Base-by-base conservation (phyloP, 2,888 invertebrate species). In the Nomada fabriciana region DNA sequence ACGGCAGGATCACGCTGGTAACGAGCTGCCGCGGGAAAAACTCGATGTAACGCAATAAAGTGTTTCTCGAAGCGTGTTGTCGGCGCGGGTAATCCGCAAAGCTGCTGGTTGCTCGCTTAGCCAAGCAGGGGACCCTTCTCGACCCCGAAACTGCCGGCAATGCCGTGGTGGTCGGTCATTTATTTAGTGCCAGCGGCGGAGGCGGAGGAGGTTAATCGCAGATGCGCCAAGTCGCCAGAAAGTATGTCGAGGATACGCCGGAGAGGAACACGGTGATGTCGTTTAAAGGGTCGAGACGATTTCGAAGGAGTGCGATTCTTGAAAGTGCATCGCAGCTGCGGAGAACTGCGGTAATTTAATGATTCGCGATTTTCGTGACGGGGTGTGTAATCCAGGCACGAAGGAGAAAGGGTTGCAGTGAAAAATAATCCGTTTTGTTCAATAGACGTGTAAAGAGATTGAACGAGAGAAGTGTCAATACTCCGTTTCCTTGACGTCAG, bases 11-110 rank as follows among this genome's bases (percentile, higher is more conserved):
- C 76, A 43, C 72, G 68, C 60, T 61, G 80, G 29, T 78, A 87
- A 86, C 88, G 83, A 87, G 80, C 67, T 72, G 64, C 70, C 83
- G 83, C 76, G 83, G 88, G 90, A 91, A 91, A 92, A 92, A 91
- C 85, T 86, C 86, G 72, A 88, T 80, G 89, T 92, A 92, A 93
- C 91, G 92, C 90, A 91, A 93, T 92, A 91, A 93, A 93, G 88
- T 59, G 29, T 59, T 25, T 4, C 36, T 67, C 36, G 10, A 70
- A 75, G 64, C 85, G 85, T 86, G 88, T 64, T 72, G 80, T 83
- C 85, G 84, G 86, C 88, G 86, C 88, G 86, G 86, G 90, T 90
- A 91, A 93, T 92, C 90, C 78, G 67, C 76, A 55, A 70, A 80
- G 72, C 76, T 67, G 72, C 63, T 76, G 47, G 72, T 63, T 71